Evolutionary conservation across 1,140 invertebrate genomes (phyloP).

Genomic region (Procambarus clarkii): DNA sequence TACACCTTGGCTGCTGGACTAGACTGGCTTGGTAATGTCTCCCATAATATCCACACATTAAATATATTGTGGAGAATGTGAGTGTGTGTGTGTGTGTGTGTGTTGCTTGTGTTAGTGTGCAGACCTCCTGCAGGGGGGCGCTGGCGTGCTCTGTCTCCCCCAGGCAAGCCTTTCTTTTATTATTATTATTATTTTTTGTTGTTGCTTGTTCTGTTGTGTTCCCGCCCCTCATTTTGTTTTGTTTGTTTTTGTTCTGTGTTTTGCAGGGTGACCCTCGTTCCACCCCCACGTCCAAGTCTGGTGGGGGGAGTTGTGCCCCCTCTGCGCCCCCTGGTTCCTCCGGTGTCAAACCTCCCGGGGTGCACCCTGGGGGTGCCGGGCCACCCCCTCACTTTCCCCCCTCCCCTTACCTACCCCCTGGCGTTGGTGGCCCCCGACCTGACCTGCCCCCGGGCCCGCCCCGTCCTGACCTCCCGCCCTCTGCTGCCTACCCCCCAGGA

Average conservation of each 20-base stretch:
- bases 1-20: background rate
- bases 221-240: slow-evolving; percentile 55
- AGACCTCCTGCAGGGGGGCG: background rate
- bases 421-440: slow-evolving; percentile 51
- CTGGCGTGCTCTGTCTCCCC: background rate
- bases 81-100: background rate
- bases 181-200: slow-evolving; percentile 4
- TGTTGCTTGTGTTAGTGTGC: background rate
- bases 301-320: slow-evolving; percentile 47
- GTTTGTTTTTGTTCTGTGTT: slow-evolving; percentile 64
- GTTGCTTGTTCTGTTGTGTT: slow-evolving; percentile 8
- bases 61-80: background rate
- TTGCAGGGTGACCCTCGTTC: slow-evolving; percentile 68
- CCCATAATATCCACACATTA: background rate
- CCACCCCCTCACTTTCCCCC: slow-evolving; percentile 63
- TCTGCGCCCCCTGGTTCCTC: slow-evolving; percentile 49
- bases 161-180: too few relatives aligned
- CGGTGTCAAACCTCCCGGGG: slow-evolving; percentile 49
- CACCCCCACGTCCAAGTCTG: slow-evolving; percentile 63
- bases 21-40: background rate
- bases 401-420: slow-evolving; percentile 63
- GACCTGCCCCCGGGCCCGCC: slow-evolving; percentile 57
- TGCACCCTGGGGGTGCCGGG: slow-evolving; percentile 48
- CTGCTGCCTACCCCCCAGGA: slow-evolving; percentile 59
- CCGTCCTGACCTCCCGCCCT: slow-evolving; percentile 65